A percentile compares a stretch with the other conserved stretches of the same genome.
Evolutionary conservation across 2,888 invertebrate genomes (phyloP).

Genomic region (Camponotus fellah): DNA sequence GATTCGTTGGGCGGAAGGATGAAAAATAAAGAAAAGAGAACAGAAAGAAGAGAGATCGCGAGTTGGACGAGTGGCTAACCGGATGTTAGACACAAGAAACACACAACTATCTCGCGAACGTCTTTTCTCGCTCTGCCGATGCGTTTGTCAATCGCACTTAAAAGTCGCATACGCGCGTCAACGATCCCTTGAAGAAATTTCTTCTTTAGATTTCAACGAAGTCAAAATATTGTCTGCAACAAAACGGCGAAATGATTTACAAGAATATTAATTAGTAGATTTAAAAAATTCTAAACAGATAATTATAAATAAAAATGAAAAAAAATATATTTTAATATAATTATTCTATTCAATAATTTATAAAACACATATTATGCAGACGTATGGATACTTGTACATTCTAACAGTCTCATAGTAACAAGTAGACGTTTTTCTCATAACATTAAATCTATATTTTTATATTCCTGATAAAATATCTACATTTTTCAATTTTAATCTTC

Average conservation of each 20-base stretch:
- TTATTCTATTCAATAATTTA: too few relatives aligned
- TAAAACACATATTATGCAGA: too few relatives aligned
- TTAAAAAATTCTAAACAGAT: background rate
- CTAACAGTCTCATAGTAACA: too few relatives aligned
- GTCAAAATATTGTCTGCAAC: background rate
- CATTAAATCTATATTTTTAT: too few relatives aligned
- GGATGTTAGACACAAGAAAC: slow-evolving; percentile 36
- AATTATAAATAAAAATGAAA: background rate
- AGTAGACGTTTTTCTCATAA: too few relatives aligned
- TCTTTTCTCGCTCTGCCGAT: background rate
- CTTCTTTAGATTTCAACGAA: background rate
- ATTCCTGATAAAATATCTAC: too few relatives aligned
- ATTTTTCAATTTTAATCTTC: too few relatives aligned
- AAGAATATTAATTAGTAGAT: background rate
- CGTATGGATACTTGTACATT: too few relatives aligned
- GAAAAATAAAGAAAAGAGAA: slow-evolving; percentile 11
- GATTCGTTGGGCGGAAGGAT: slow-evolving; percentile 22
- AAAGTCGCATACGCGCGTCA: background rate
- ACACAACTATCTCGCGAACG: slow-evolving; percentile 5
- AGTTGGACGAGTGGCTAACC: slow-evolving; percentile 1
- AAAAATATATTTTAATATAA: background rate
- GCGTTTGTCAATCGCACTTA: slow-evolving; percentile 7
- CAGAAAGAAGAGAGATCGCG: slow-evolving; percentile 15
- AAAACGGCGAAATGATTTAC: background rate
- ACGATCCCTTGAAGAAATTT: background rate